Conservation (phyloP, 2,797 vertebrate species). For the Todus mexicanus region DNA sequence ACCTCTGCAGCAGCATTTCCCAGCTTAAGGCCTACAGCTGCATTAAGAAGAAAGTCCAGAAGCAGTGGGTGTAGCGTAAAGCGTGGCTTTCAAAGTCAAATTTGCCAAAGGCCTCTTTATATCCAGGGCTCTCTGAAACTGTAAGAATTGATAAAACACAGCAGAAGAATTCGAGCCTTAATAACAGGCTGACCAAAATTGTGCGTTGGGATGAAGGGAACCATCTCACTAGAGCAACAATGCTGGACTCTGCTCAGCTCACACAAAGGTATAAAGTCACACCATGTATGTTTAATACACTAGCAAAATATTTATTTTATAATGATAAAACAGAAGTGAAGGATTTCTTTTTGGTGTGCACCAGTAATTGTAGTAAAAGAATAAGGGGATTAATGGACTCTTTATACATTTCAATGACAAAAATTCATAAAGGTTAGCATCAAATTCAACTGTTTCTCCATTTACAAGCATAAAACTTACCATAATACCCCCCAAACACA, state of each 20-base stretch:
- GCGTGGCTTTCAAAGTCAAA: background rate
- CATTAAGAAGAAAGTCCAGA: background rate
- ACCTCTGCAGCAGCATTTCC: background rate
- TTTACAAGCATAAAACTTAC: slow-evolving; percentile 79
- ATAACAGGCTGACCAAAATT: background rate
- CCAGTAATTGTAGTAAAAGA: slow-evolving; percentile 78
- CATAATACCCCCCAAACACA: slow-evolving; percentile 74
- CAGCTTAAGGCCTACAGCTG: background rate
- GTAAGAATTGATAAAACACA: background rate
- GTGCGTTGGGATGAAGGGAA: background rate
- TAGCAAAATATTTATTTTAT: slow-evolving; percentile 85
- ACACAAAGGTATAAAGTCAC: slow-evolving; percentile 15
- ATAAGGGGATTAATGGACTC: slow-evolving; percentile 77
- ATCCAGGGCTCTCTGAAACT: background rate
- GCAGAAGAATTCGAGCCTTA: background rate
- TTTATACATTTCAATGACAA: slow-evolving; percentile 77
- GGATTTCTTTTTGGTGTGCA: slow-evolving; percentile 80
- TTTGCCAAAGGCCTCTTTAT: background rate
- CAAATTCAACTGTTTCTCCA: slow-evolving; percentile 75
- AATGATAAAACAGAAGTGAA: slow-evolving; percentile 80
- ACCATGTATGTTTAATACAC: slow-evolving; percentile 69
- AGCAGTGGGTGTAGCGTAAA: background rate
- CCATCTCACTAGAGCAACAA: background rate
- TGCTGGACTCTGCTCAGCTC: background rate
- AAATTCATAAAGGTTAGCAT: slow-evolving; percentile 77